Evolutionary conservation across 2,888 invertebrate species (phyloP).

Genomic region (Habroteleia sp.): DNA sequence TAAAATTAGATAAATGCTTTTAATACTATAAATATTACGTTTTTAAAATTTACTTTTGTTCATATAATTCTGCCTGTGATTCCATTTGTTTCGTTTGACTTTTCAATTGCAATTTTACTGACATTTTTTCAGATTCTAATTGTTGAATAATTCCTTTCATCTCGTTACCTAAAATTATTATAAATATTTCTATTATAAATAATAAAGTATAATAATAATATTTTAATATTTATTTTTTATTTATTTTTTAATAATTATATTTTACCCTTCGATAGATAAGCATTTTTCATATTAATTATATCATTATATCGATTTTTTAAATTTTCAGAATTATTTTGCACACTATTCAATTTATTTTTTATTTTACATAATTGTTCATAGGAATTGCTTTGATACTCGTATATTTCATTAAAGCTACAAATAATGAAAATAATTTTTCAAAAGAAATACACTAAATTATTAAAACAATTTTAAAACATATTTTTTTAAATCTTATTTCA

Average conservation of each 20-base stretch:
- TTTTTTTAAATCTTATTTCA: background rate
- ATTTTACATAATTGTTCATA: constrained; percentile 4
- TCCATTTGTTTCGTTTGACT: background rate
- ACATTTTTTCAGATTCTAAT: background rate
- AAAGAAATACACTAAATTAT: background rate
- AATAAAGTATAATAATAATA: background rate
- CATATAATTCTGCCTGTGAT: background rate
- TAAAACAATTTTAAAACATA: background rate
- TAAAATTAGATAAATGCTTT: background rate
- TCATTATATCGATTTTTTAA: constrained; percentile 1
- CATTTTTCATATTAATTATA: background rate
- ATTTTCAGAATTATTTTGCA: background rate
- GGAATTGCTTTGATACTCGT: background rate
- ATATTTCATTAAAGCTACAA: constrained; percentile 8
- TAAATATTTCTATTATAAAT: background rate
- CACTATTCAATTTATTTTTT: background rate
- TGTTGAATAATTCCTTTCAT: background rate
- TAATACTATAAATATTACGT: too few species aligned
- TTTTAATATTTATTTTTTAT: background rate
- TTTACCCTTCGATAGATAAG: background rate
- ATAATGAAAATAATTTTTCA: too few species aligned
- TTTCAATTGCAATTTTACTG: background rate
- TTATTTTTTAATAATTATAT: background rate
- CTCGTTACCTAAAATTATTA: constrained; percentile 1
- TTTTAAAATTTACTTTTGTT: constrained; percentile 9